Conservation (phyloP, 1,140 invertebrate species). For the Proales similis region DNA sequence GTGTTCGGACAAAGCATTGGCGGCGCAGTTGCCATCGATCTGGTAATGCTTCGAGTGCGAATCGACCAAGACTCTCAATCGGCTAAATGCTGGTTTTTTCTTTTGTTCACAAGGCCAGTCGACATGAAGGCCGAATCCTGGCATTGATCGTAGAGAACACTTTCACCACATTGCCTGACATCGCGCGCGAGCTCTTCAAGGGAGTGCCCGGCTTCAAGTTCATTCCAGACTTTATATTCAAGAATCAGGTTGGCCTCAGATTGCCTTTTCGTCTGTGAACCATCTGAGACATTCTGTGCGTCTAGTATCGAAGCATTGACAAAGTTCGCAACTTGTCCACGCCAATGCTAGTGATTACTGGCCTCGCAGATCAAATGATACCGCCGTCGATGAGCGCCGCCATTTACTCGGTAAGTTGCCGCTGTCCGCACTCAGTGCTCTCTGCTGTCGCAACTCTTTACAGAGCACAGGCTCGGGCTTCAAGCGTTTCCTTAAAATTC, state of each 20-base stretch:
- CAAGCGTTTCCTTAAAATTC: constrained; percentile 26
- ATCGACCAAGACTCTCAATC: background rate
- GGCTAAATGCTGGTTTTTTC: background rate
- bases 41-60: constrained; percentile 55
- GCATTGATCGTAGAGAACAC: constrained; percentile 85
- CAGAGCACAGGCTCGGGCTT: no score
- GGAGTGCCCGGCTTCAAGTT: constrained; percentile 5
- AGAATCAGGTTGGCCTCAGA: constrained; percentile 17
- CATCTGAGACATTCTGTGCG: background rate
- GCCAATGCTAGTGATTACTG: constrained; percentile 52
- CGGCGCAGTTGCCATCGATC: constrained; percentile 75
- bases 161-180: constrained; percentile 85
- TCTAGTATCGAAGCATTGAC: constrained; percentile 33
- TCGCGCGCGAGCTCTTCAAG: constrained; percentile 50
- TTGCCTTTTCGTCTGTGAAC: background rate
- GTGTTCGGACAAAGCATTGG: constrained; percentile 85
- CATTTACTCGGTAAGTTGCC: constrained; percentile 58
- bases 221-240: constrained; percentile 21
- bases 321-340: constrained; percentile 42
- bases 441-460: constrained; percentile 1
- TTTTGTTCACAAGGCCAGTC: constrained; percentile 46
- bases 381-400: constrained; percentile 75
- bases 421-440: no score
- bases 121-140: constrained; percentile 62
- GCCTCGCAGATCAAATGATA: constrained; percentile 70